Conservation (phyloP, 2,113 vertebrate genomes). For the Clarias magur region DNA sequence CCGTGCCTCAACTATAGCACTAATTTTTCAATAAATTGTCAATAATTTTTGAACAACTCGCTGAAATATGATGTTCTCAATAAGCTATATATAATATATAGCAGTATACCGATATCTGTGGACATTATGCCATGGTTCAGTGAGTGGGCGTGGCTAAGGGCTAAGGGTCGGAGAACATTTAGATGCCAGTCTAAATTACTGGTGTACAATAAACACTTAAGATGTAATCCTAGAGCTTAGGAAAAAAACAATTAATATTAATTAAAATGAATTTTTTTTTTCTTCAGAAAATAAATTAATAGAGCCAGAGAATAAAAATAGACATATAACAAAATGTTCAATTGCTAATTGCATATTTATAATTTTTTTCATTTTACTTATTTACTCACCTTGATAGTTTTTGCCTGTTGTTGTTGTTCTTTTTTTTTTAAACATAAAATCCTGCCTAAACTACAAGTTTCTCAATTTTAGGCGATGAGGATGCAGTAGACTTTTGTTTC, state of each 20-base stretch:
- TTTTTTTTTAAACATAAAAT: neutral
- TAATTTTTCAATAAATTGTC: neutral
- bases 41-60: neutral
- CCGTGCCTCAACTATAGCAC: too few species aligned
- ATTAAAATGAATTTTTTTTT: too few species aligned
- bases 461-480: neutral
- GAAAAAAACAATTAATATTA: neutral
- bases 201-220: neutral
- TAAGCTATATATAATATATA: neutral
- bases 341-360: neutral
- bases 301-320: neutral
- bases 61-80: neutral
- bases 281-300: neutral
- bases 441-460: neutral
- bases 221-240: neutral
- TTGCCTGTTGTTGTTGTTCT: neutral
- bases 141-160: neutral
- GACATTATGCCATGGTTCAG: neutral
- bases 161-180: neutral
- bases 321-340: neutral
- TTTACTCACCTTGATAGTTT: neutral
- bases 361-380: neutral
- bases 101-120: neutral
- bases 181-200: neutral
- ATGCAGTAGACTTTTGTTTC: neutral